These are phyloP conservation scores for Melangyna quadrimaculata DNA, from an alignment of 2,888 invertebrate genomes.

Conservation along the genomic window DNA sequence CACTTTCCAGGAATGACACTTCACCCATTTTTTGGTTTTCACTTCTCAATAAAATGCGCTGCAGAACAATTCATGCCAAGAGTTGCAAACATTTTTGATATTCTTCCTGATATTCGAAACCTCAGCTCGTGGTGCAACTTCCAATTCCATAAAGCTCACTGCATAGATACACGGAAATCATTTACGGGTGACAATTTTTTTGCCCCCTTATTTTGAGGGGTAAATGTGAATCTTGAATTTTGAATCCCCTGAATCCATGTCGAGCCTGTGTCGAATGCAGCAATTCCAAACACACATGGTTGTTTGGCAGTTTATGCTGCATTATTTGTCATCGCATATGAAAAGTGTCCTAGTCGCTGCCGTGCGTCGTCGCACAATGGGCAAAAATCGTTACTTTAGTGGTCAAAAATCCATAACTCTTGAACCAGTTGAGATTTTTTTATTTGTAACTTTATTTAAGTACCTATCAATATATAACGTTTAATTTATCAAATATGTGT, in stretches of 20 bases:
- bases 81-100: slow-evolving; percentile 55
- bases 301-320: slow-evolving; percentile 36
- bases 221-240: not conserved
- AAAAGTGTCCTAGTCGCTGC: not conserved
- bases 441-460: no score
- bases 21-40: not conserved
- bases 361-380: no score
- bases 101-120: slow-evolving; percentile 36
- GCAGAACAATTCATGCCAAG: slow-evolving; percentile 47
- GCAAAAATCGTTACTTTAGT: no score
- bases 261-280: slow-evolving; percentile 44
- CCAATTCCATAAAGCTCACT: not conserved
- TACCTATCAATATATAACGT: no score
- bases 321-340: slow-evolving; percentile 53
- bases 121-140: slow-evolving; percentile 31
- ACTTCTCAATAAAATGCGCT: slow-evolving; percentile 2
- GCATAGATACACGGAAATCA: slow-evolving; percentile 26
- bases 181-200: slow-evolving; percentile 29
- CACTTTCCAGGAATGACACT: not conserved
- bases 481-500: no score
- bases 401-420: no score
- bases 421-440: no score
- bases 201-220: not conserved
- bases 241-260: slow-evolving; percentile 17
- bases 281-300: slow-evolving; percentile 2